Conservation (phyloP, 2,797 vertebrate species). For the Melanotaenia maccullochi region DNA sequence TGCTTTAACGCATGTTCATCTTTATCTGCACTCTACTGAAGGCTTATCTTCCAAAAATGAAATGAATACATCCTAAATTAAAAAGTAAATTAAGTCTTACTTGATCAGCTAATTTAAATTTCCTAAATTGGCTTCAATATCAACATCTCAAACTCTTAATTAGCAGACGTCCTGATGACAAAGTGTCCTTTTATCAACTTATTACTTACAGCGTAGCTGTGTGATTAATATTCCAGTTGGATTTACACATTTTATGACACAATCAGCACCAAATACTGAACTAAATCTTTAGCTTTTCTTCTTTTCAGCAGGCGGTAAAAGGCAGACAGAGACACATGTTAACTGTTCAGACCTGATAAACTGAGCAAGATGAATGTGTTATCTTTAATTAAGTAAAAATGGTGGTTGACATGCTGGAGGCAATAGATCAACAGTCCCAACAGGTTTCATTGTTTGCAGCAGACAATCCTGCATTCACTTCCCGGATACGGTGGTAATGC, state of each 20-base stretch:
- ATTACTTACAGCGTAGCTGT: neutral
- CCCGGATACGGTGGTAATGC: constrained; percentile 58
- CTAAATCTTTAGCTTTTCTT: neutral
- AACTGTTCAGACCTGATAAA: constrained; percentile 24
- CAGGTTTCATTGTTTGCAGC: constrained; percentile 39
- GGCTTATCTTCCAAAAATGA: neutral
- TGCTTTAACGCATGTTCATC: neutral
- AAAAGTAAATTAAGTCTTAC: no score
- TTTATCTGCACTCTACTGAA: neutral
- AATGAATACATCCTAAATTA: neutral
- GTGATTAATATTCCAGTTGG: neutral
- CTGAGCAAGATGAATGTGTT: constrained; percentile 48
- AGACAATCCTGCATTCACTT: constrained; percentile 42
- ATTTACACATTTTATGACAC: neutral
- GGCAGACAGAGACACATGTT: neutral
- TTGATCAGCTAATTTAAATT: neutral
- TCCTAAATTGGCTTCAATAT: neutral
- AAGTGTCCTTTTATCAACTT: neutral
- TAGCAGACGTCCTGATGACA: neutral
- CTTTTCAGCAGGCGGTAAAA: neutral
- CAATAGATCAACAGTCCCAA: constrained; percentile 43
- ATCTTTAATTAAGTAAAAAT: constrained; percentile 62
- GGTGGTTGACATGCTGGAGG: constrained; percentile 23
- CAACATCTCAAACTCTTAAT: neutral
- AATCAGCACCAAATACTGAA: neutral